Conservation (phyloP, 2,797 vertebrate genomes). For the Semotilus atromaculatus region DNA sequence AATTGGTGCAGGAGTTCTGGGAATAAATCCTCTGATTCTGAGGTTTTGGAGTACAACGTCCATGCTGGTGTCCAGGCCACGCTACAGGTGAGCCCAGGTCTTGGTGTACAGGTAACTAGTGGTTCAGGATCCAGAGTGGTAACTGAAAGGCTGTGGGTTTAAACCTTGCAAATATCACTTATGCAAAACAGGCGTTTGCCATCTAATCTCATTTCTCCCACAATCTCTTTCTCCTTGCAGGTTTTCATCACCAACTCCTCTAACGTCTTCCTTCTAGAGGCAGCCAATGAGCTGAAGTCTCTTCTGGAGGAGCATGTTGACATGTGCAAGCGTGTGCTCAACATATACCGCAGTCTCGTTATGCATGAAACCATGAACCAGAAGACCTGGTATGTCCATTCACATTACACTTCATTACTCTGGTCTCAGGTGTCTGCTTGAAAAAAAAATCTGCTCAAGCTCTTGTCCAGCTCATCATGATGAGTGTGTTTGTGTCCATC, state of each 20-base stretch:
- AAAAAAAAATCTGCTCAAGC: not conserved
- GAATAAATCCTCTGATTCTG: slow-evolving; percentile 80
- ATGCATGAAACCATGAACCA: slow-evolving; percentile 99
- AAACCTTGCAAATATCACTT: not conserved
- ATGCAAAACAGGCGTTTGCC: not conserved
- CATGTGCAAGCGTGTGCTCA: slow-evolving; percentile 98
- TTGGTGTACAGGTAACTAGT: not conserved
- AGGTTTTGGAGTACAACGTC: slow-evolving; percentile 86
- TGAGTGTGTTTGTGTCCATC: slow-evolving; percentile 33
- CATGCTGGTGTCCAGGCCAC: slow-evolving; percentile 91
- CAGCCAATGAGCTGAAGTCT: slow-evolving; percentile 93
- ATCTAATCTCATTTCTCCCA: not conserved
- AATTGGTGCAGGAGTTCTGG: slow-evolving; percentile 79
- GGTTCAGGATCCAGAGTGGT: not conserved
- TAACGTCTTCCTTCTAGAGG: slow-evolving; percentile 96
- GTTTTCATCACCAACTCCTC: slow-evolving; percentile 97
- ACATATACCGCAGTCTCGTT: slow-evolving; percentile 98
- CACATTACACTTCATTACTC: not conserved
- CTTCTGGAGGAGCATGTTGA: slow-evolving; percentile 97
- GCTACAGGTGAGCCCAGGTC: slow-evolving; percentile 83
- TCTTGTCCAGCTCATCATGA: slow-evolving; percentile 18
- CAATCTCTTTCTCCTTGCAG: slow-evolving; percentile 67
- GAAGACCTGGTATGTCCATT: slow-evolving; percentile 90
- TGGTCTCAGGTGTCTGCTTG: not conserved
- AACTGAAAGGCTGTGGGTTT: not conserved